Base-by-base conservation (phyloP, 2,797 vertebrate species). In the Brachyrhaphis roseni region DNA sequence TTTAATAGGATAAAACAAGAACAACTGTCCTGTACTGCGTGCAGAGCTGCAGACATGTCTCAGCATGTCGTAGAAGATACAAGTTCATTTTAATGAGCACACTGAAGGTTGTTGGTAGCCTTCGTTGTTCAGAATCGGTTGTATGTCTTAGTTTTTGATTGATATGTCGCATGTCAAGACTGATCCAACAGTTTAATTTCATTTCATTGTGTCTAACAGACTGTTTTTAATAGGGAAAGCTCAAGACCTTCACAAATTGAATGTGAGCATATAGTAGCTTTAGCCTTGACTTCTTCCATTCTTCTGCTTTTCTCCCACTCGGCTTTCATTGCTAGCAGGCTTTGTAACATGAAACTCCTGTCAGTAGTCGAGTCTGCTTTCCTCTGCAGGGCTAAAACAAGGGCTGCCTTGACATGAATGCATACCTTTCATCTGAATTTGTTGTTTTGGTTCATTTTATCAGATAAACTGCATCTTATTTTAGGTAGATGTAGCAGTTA, bases 231-330 rank as follows among this genome's bases (percentile, higher is more conserved):
- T 6, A 20, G 41, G 26, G 16, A 71, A 71, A 71, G 20, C 26
- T 45, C 23, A 23, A 71, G n/a, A 41, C 62, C 12, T 41, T 26
- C 26, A 15, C 26, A 43, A 71, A 26, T 11, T 6, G 36, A 36
- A 23, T 53, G 46, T 43, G 62, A 41, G 12, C 31, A 28, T n/a
- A 28, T 8, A n/a, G 20, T 13, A 31, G 12, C 55, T 75, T 31
- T 57, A 76, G 51, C 55, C 53, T 68, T 43, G 0, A 13, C 74
- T 12, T 31, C n/a, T 72, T 75, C 34, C 77, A 49, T 70, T 84
- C 71, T 82, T 78, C 83, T 87, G 82, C 72, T 75, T 82, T 74
- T 26, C 64, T 64, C 62, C 62, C 62, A 20, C 62, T 64, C 3
- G 28, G 7, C 62, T 64, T 68, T 68, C 36, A 31, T 0, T 20